Conservation (phyloP, 2,113 vertebrate species). For the Lampris megalopsis region DNA sequence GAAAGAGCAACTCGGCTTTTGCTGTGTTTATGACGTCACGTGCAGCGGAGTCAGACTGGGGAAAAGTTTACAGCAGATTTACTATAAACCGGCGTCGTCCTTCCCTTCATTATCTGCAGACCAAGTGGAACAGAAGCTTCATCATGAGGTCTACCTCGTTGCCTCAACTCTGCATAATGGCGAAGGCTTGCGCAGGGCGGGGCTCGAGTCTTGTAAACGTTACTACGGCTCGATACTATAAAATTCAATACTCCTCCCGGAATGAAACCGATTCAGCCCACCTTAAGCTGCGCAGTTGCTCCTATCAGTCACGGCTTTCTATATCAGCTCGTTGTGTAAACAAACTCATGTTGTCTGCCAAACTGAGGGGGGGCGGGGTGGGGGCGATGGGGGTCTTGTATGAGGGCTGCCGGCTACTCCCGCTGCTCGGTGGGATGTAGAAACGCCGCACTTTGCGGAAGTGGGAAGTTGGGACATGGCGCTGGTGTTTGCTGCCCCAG, state of each 20-base stretch:
- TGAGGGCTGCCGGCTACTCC: neutral
- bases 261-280: conserved; percentile 66
- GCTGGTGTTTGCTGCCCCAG: conserved; percentile 23
- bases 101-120: too few species aligned
- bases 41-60: too few species aligned
- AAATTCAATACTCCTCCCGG: conserved; percentile 55
- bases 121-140: too few species aligned
- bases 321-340: conserved; percentile 63
- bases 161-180: neutral
- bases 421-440: conserved; percentile 24
- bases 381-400: neutral
- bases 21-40: too few species aligned
- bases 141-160: neutral
- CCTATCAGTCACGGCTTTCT: conserved; percentile 66
- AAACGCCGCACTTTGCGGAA: conserved; percentile 41
- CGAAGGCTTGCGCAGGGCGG: neutral
- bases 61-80: too few species aligned
- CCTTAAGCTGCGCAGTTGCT: conserved; percentile 68
- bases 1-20: too few species aligned
- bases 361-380: conserved; percentile 22
- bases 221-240: conserved; percentile 27
- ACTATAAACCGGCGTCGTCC: too few species aligned
- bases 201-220: conserved; percentile 17
- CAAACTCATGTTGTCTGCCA: conserved; percentile 38
- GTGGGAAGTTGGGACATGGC: conserved; percentile 11